Evolutionary conservation across 2,888 invertebrate species (phyloP).

Genomic region (Mechanitis mazaeus): DNA sequence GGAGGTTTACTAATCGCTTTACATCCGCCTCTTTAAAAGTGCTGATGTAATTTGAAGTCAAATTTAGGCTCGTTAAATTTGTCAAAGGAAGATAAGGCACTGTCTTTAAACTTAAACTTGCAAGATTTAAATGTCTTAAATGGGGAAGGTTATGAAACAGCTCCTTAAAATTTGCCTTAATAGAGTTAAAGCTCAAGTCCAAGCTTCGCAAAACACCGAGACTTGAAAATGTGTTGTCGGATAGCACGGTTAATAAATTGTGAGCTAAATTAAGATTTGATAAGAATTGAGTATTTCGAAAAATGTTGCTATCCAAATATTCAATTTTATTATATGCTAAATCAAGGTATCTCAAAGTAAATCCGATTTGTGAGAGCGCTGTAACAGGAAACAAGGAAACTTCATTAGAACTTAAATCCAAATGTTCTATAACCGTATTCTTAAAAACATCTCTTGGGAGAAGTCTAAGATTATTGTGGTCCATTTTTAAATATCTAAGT

Average conservation of each 20-base stretch:
- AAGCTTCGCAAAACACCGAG: slow-evolving; percentile 85
- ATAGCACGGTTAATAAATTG: slow-evolving; percentile 89
- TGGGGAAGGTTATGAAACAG: slow-evolving; percentile 90
- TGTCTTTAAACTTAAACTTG: slow-evolving; percentile 84
- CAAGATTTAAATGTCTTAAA: slow-evolving; percentile 85
- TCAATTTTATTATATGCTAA: slow-evolving; percentile 88
- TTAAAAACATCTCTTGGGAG: slow-evolving; percentile 87
- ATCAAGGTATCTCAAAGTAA: slow-evolving; percentile 86
- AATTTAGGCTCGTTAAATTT: slow-evolving; percentile 86
- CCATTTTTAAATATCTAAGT: slow-evolving; percentile 83
- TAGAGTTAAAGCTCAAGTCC: slow-evolving; percentile 87
- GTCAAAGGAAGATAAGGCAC: slow-evolving; percentile 87
- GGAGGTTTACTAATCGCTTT: slow-evolving; percentile 82
- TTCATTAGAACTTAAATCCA: slow-evolving; percentile 87
- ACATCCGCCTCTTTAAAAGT: slow-evolving; percentile 83
- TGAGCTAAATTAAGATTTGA: slow-evolving; percentile 85
- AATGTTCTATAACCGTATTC: slow-evolving; percentile 86
- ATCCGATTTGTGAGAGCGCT: slow-evolving; percentile 86
- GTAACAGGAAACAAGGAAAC: slow-evolving; percentile 87
- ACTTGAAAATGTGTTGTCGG: slow-evolving; percentile 92
- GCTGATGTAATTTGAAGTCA: slow-evolving; percentile 86
- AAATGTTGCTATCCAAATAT: slow-evolving; percentile 91
- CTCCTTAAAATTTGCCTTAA: slow-evolving; percentile 91
- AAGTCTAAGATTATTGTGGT: slow-evolving; percentile 83
- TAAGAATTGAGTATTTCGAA: slow-evolving; percentile 87